phyloP scores from a whole-genome alignment of 2,113 vertebrate species.

The Prinia subflava region DNA sequence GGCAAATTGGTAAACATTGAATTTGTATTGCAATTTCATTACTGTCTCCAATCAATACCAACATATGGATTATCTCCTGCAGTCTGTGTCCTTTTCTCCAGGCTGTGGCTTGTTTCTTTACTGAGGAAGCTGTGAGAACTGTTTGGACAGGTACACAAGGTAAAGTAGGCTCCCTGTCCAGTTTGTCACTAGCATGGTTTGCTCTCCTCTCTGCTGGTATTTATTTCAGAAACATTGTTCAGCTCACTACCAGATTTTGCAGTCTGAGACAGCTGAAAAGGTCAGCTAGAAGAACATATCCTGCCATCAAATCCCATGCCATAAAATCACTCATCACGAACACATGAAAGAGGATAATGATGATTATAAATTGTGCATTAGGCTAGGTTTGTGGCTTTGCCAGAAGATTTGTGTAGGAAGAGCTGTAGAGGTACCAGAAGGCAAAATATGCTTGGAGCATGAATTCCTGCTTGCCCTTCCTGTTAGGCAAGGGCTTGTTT shows the following conservation, averaged over 20 bases:
- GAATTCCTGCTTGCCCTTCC: not conserved
- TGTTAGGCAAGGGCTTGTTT: not conserved
- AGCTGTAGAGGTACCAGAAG: not conserved
- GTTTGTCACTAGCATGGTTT: not conserved
- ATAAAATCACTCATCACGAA: not conserved
- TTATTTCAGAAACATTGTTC: not conserved
- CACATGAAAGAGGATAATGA: not conserved
- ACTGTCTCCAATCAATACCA: not conserved
- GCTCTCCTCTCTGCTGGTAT: not conserved
- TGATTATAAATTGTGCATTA: not conserved
- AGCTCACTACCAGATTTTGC: not conserved
- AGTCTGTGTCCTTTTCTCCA: not conserved
- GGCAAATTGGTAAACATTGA: not conserved
- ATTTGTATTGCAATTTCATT: not conserved
- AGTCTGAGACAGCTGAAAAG: not conserved
- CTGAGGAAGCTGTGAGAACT: not conserved
- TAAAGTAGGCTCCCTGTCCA: not conserved
- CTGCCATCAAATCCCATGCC: not conserved
- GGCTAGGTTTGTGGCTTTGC: not conserved
- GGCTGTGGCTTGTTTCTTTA: not conserved
- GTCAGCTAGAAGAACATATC: not conserved
- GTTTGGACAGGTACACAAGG: not conserved
- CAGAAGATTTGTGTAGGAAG: not conserved
- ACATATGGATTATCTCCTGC: not conserved
- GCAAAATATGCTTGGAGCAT: not conserved